A percentile compares a stretch with the other conserved stretches of the same genome.
Conservation (phyloP, 2,888 invertebrate species). For the Drosophila rellima region DNA sequence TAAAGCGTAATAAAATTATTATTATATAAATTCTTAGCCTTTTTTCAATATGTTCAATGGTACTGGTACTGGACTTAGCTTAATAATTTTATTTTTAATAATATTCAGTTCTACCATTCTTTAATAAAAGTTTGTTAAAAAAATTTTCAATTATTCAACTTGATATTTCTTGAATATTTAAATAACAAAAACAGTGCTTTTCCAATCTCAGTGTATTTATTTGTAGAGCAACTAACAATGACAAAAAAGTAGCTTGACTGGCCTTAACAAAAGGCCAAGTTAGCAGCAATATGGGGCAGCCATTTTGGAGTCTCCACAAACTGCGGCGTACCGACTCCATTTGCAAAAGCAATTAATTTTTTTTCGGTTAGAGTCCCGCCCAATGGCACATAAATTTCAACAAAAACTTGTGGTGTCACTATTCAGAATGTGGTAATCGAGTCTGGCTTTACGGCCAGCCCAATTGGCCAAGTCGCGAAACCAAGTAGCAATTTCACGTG, state of each 20-base stretch:
- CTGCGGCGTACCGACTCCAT: conserved; percentile 67
- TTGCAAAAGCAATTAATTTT: conserved; percentile 82
- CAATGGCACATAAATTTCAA: conserved; percentile 77
- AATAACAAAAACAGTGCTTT: too few species aligned
- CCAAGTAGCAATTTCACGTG: conserved; percentile 66
- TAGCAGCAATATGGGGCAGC: conserved; percentile 51
- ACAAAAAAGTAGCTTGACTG: conserved; percentile 30
- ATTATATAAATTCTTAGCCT: too few species aligned
- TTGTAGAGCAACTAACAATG: conserved; percentile 21
- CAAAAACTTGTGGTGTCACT: conserved; percentile 52
- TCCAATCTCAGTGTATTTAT: conserved; percentile 47
- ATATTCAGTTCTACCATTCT: too few species aligned
- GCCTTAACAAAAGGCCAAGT: conserved; percentile 69
- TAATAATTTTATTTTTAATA: background rate
- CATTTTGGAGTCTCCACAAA: conserved; percentile 60
- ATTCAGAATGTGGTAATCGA: conserved; percentile 41
- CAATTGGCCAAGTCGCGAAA: conserved; percentile 42
- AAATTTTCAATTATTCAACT: too few species aligned
- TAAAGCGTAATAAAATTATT: too few species aligned
- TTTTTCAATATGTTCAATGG: too few species aligned
- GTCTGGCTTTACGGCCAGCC: conserved; percentile 32
- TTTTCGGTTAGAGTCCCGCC: conserved; percentile 49
- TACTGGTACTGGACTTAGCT: too few species aligned
- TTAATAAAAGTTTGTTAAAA: too few species aligned
- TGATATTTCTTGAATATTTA: too few species aligned